Percentiles rank a stretch among this genome's conserved stretches.
phyloP scores from a whole-genome alignment of 2,888 invertebrate species.

The Acleris laterana region DNA sequence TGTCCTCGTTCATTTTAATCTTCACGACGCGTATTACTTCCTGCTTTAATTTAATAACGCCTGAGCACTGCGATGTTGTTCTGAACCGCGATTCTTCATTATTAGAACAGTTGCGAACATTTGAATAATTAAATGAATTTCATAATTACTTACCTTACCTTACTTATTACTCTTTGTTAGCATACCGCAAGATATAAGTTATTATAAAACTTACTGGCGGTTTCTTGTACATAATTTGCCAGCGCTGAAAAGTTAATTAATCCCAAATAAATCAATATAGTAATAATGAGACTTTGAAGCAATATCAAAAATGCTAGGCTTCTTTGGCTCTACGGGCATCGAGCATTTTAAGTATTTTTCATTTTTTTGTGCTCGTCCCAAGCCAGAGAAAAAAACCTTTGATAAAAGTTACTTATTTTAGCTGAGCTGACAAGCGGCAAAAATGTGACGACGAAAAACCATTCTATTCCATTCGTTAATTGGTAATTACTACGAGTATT shows the following conservation, averaged over 20 bases:
- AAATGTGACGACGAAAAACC: no score
- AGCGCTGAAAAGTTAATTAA: not conserved
- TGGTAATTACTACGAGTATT: no score
- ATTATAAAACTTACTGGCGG: constrained; percentile 14
- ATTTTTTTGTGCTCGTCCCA: no score
- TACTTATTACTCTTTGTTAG: constrained; percentile 27
- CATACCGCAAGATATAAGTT: constrained; percentile 12
- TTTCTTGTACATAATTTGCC: not conserved
- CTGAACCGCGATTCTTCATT: constrained; percentile 21
- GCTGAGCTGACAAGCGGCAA: no score
- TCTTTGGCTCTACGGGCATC: no score
- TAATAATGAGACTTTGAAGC: no score
- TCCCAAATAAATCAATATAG: no score
- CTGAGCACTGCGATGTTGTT: constrained; percentile 18
- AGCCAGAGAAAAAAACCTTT: no score
- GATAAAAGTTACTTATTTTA: no score
- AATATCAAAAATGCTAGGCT: no score
- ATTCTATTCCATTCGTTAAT: no score
- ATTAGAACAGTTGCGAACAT: constrained; percentile 25
- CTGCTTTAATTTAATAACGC: constrained; percentile 11
- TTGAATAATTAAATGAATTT: constrained; percentile 26
- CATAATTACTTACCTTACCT: constrained; percentile 20
- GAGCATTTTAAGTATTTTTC: no score
- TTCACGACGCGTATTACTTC: constrained; percentile 5
- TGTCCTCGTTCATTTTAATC: constrained; percentile 13